Base-by-base conservation (phyloP, 1,140 invertebrate genomes). In the Anoplolepis gracilipes region DNA sequence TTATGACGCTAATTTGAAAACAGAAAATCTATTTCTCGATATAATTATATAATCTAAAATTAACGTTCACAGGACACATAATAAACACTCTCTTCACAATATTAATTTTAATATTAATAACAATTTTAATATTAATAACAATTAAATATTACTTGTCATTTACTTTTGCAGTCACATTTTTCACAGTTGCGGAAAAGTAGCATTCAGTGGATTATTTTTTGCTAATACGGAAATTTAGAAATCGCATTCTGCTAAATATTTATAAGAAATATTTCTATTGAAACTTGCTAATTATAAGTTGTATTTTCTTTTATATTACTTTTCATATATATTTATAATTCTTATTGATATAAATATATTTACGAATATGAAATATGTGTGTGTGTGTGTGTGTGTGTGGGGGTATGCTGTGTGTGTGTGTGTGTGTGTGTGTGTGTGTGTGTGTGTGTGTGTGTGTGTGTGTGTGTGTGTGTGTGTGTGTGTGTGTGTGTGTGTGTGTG, bases 331-430 rank as follows among this genome's bases (percentile, higher is more conserved):
- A 25, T 61, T 61, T 39, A 10, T 76, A 61, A 76, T 61, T 28
- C 36, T 36, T 75, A 75, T 28, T 28, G 36, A 76, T 42, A 57
- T 75, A 39, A 55, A 76, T 42, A 57, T 75, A 39, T 75, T 73
- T 73, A 57, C 55, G 8, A 30, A 57, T 28, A 61, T 28, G 7
- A 7, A 59, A 22, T 59, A 57, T 57, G 1, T 25, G 22, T 59
- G 10, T 39, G 11, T 62, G 30, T 62, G 8, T 22, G 25, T 39
- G 25, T 64, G 19, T 42, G n/a, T 46, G 46, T 55, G 11, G n/a
- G n/a, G n/a, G n/a, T n/a, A n/a, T n/a, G n/a, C n/a, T 39, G 11
- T 62, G 30, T 62, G 8, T 22, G 25, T 39, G 25, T 59, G 25
- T 57, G 1, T 25, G 22, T 59, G 10, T 39, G 11, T 62, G 30